These are phyloP conservation scores for Acrocephalus scirpaceus DNA, from an alignment of 2,797 vertebrate genomes.

Conservation along the genomic window DNA sequence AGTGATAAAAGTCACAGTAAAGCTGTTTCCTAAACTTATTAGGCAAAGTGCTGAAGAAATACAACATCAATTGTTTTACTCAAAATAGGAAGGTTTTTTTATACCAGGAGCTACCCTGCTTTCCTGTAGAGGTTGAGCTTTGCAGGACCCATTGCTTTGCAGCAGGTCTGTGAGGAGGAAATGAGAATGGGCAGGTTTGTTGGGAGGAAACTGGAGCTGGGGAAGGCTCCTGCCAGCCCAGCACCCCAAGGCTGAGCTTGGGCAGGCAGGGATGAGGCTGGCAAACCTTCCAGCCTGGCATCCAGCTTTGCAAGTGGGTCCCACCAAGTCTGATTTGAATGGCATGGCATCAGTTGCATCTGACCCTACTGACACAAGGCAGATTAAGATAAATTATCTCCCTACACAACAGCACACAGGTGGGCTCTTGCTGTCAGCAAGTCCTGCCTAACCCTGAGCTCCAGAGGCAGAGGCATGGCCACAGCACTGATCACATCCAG, in stretches of 20 bases:
- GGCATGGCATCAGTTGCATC: not conserved
- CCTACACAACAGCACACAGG: fast-evolving
- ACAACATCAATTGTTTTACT: not conserved
- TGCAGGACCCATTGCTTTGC: not conserved
- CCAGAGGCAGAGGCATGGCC: not conserved
- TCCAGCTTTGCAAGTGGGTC: not conserved
- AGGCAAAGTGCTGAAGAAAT: not conserved
- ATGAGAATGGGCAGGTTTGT: not conserved
- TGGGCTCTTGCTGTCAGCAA: not conserved
- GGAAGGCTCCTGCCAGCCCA: not conserved
- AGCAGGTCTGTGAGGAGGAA: not conserved
- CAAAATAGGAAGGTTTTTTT: not conserved
- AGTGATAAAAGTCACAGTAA: not conserved
- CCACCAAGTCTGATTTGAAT: fast-evolving
- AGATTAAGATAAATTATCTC: not conserved
- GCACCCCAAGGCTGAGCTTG: fast-evolving
- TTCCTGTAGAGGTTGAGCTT: not conserved
- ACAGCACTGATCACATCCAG: not conserved
- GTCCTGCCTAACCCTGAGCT: fast-evolving
- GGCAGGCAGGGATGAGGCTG: not conserved
- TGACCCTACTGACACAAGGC: not conserved
- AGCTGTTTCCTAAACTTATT: not conserved
- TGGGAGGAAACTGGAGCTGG: not conserved
- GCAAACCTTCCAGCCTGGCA: not conserved
- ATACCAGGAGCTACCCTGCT: not conserved